Conservation (phyloP, 2,888 invertebrate genomes). For the Gibbula magus region DNA sequence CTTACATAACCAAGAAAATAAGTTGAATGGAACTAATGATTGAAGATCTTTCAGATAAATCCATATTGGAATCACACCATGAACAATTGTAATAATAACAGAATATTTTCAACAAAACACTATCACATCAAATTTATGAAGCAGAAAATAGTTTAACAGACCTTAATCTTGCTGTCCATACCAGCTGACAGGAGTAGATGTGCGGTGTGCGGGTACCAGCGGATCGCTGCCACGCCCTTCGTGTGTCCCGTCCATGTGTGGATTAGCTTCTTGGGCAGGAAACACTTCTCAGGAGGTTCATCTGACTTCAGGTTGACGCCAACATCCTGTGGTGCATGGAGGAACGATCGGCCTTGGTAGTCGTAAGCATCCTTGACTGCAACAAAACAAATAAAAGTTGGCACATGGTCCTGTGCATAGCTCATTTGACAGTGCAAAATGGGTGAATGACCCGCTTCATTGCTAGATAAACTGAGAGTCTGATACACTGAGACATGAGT, state of each 20-base stretch:
- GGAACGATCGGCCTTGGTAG: conserved; percentile 96
- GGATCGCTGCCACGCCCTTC: conserved; percentile 94
- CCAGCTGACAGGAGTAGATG: conserved; percentile 95
- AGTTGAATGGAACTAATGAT: too few relatives aligned
- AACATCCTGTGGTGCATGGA: conserved; percentile 93
- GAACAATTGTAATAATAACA: too few relatives aligned
- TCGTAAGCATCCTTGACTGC: conserved; percentile 91
- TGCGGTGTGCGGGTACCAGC: conserved; percentile 95
- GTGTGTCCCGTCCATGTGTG: conserved; percentile 98
- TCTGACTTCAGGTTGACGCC: conserved; percentile 91
- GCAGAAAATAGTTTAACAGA: conserved; percentile 72
- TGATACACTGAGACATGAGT: too few relatives aligned
- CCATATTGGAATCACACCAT: too few relatives aligned
- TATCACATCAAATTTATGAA: neutral
- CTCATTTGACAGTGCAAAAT: too few relatives aligned
- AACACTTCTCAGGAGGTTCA: conserved; percentile 94
- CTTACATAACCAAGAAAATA: too few relatives aligned
- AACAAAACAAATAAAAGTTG: too few relatives aligned
- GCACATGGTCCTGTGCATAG: too few relatives aligned
- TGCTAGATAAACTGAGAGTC: too few relatives aligned
- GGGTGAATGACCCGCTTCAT: too few relatives aligned
- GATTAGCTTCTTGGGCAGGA: conserved; percentile 95
- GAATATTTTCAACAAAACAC: too few relatives aligned
- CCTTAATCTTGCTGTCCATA: conserved; percentile 97
- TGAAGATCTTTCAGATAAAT: too few relatives aligned